These are phyloP conservation scores for Drosophila parthenogenetica DNA, from an alignment of 2,888 invertebrate species.

Conservation along the genomic window DNA sequence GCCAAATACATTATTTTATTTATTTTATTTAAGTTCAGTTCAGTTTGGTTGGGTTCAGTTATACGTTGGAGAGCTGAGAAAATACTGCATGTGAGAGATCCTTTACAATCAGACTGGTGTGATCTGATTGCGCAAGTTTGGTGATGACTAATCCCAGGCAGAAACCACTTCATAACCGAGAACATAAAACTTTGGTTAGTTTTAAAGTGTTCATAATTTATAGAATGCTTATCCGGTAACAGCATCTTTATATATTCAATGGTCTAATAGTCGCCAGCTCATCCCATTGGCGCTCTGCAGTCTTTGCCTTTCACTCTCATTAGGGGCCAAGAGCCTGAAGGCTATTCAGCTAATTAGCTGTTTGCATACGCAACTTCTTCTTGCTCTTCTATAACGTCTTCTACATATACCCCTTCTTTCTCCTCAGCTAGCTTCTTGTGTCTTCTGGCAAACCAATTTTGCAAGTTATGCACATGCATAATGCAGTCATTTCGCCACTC, in stretches of 20 bases:
- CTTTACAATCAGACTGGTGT: conserved; percentile 54
- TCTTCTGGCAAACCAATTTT: conserved; percentile 31
- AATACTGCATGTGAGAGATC: conserved; percentile 41
- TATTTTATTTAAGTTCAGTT: not conserved
- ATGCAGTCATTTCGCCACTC: conserved; percentile 58
- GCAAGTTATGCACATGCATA: conserved; percentile 72
- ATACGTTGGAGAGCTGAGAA: conserved; percentile 5
- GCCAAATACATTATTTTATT: conserved; percentile 43
- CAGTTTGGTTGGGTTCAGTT: not conserved
- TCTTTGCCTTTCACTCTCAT: conserved; percentile 71
- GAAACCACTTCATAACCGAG: not conserved
- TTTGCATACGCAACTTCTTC: conserved; percentile 56
- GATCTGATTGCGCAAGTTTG: conserved; percentile 53
- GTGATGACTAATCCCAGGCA: not conserved
- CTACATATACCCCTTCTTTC: no score
- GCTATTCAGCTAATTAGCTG: conserved; percentile 69
- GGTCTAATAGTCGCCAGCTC: conserved; percentile 47
- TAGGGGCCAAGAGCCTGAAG: conserved; percentile 38
- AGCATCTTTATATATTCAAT: conserved; percentile 55
- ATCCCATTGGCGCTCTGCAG: conserved; percentile 32
- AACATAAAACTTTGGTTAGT: no score
- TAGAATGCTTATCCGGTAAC: conserved; percentile 48
- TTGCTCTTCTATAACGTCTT: not conserved
- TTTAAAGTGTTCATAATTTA: conserved; percentile 40
- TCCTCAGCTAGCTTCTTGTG: not conserved